A percentile compares a stretch with the other conserved stretches of the same genome.
Conservation (phyloP, 2,888 invertebrate genomes). For the Agrochola macilenta region DNA sequence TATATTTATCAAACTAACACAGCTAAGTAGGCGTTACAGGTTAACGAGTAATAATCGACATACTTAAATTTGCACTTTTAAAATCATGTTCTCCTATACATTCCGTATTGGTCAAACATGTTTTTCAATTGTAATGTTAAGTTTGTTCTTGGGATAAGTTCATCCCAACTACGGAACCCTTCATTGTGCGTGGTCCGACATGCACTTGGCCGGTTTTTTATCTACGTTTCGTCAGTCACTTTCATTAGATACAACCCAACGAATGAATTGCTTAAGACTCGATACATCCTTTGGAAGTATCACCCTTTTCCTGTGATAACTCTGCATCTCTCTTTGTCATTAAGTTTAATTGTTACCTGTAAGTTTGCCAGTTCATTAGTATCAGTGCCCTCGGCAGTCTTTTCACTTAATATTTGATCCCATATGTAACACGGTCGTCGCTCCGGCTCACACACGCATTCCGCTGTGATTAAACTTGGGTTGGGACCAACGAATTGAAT, state of each 20-base stretch:
- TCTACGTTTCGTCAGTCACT: background rate
- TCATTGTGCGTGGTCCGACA: too few species aligned
- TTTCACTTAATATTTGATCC: slow-evolving; percentile 48
- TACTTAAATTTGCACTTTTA: too few species aligned
- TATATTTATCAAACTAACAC: too few species aligned
- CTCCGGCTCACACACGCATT: slow-evolving; percentile 18
- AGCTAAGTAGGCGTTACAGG: too few species aligned
- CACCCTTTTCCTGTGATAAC: background rate
- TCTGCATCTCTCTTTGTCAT: background rate
- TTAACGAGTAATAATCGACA: too few species aligned
- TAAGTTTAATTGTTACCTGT: background rate
- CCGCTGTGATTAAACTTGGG: background rate
- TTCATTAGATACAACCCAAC: background rate
- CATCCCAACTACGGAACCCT: too few species aligned
- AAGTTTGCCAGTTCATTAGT: background rate
- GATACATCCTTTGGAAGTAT: background rate
- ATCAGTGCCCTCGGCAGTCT: slow-evolving; percentile 16
- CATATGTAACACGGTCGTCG: slow-evolving; percentile 45
- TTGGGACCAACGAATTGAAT: slow-evolving; percentile 12
- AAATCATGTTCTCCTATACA: too few species aligned
- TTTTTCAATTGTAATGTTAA: too few species aligned
- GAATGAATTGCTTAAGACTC: background rate
- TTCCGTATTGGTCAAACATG: too few species aligned
- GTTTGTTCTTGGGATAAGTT: too few species aligned
- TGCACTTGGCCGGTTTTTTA: too few species aligned